Evolutionary conservation across 1,140 invertebrate species (phyloP).

Genomic region (Teleopsis dalmanni): DNA sequence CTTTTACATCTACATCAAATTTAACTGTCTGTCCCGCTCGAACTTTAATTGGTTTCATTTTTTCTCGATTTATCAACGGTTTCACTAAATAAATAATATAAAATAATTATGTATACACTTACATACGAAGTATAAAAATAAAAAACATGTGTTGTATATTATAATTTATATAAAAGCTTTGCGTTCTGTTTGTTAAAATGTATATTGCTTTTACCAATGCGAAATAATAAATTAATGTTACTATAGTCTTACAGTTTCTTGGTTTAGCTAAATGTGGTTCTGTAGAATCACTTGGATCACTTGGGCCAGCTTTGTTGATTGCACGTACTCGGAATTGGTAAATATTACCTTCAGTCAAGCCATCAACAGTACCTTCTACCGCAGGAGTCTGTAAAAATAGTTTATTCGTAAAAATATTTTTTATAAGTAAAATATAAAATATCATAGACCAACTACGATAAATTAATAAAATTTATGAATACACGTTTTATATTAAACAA

Average conservation of each 20-base stretch:
- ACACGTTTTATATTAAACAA: neutral
- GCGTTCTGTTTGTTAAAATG: slow-evolving; percentile 4
- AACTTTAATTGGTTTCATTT: slow-evolving; percentile 80
- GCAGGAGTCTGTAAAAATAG: slow-evolving; percentile 55
- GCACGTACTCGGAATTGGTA: slow-evolving; percentile 91
- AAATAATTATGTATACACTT: neutral
- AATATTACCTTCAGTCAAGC: slow-evolving; percentile 81
- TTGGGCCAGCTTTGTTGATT: slow-evolving; percentile 89
- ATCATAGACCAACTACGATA: neutral
- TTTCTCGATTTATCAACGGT: slow-evolving; percentile 85
- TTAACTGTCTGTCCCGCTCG: slow-evolving; percentile 86
- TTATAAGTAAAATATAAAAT: neutral
- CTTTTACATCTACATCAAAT: slow-evolving; percentile 88
- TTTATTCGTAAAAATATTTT: slow-evolving; percentile 8
- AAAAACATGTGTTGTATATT: neutral
- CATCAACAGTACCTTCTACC: slow-evolving; percentile 74
- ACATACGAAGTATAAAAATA: neutral
- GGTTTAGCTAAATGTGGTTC: slow-evolving; percentile 83
- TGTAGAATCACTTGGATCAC: slow-evolving; percentile 81
- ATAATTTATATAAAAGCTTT: slow-evolving; percentile 4
- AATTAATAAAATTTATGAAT: neutral
- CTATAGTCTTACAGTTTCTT: slow-evolving; percentile 64
- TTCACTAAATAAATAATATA: slow-evolving; percentile 58
- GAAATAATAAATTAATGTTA: neutral
- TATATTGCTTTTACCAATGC: neutral